Evolutionary conservation across 35 echinoderm and acorn worm species (phyloP).

Genomic region (Strongylocentrotus purpuratus): DNA sequence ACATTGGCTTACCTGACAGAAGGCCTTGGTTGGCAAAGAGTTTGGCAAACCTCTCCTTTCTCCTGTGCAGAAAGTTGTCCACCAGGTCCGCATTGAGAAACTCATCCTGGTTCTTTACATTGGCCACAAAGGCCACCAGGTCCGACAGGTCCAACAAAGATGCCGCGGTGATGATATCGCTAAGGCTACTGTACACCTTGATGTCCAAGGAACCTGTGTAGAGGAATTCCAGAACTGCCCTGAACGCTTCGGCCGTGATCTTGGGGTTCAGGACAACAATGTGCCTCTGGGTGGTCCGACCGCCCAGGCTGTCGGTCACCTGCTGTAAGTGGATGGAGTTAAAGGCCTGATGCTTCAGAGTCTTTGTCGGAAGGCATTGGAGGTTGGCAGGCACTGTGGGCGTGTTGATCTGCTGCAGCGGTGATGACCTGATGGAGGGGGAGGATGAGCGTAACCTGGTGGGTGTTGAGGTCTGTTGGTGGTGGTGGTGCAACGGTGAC

Average conservation of each 20-base stretch:
- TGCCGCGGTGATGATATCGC: slow-evolving; percentile 75
- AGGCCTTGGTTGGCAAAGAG: slow-evolving; percentile 75
- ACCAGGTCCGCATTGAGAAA: slow-evolving; percentile 76
- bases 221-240: slow-evolving; percentile 76
- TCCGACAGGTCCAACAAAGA: slow-evolving; percentile 72
- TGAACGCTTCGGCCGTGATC: slow-evolving; percentile 88
- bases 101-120: slow-evolving; percentile 73
- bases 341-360: slow-evolving; percentile 79
- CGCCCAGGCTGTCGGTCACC: slow-evolving; percentile 70
- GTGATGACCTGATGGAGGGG: slow-evolving; percentile 27
- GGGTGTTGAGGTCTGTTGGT: neutral
- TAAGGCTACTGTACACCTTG: slow-evolving; percentile 48
- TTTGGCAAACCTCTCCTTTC: slow-evolving; percentile 75
- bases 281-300: slow-evolving; percentile 68
- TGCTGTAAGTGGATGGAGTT: slow-evolving; percentile 92
- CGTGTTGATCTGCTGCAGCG: slow-evolving; percentile 52
- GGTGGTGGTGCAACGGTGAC: neutral
- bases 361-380: slow-evolving; percentile 73
- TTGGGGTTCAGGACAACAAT: slow-evolving; percentile 82
- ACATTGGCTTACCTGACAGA: slow-evolving; percentile 78
- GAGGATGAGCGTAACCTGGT: neutral
- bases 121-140: slow-evolving; percentile 61
- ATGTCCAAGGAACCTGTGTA: slow-evolving; percentile 75
- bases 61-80: slow-evolving; percentile 61
- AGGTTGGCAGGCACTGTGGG: slow-evolving; percentile 71